Conservation (phyloP, 30 jellyfish, hydroid and myxozoan genomes). For the Hydractinia symbiolongicarpus region DNA sequence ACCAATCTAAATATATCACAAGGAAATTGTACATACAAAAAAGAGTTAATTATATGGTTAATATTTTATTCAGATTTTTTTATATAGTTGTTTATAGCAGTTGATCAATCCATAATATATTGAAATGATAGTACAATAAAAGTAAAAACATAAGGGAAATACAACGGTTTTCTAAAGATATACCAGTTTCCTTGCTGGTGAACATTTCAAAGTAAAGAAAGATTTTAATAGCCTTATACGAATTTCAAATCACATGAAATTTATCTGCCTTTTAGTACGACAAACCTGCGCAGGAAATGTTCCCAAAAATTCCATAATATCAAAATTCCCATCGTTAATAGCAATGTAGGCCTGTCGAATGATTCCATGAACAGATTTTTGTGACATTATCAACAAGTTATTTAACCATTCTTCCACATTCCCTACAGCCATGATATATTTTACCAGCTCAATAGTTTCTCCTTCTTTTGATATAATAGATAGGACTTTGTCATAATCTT, state of each 20-base stretch:
- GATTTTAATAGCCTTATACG: too few species aligned
- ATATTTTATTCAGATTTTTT: neutral
- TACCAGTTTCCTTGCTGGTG: neutral
- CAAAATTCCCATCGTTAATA: slow-evolving; percentile 59
- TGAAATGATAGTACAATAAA: neutral
- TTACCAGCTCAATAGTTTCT: slow-evolving; percentile 51
- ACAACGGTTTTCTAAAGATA: neutral
- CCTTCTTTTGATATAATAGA: slow-evolving; percentile 68
- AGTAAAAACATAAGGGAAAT: neutral
- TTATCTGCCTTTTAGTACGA: too few species aligned
- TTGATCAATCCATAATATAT: neutral
- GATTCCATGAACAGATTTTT: slow-evolving; percentile 56
- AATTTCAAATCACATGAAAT: too few species aligned
- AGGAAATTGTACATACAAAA: neutral
- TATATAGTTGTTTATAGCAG: neutral
- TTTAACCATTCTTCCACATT: slow-evolving; percentile 86
- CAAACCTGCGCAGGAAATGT: slow-evolving; percentile 77
- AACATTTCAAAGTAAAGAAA: neutral
- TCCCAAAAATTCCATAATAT: slow-evolving; percentile 50
- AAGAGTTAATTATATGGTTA: neutral
- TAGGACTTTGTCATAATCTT: slow-evolving; percentile 52
- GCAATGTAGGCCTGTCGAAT: slow-evolving; percentile 63
- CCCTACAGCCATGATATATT: slow-evolving; percentile 72
- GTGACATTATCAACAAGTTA: slow-evolving; percentile 42
- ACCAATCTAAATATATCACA: slow-evolving; percentile 48